Evolutionary conservation across 2,113 vertebrate species (phyloP).

Genomic region (Crotalus viridis): DNA sequence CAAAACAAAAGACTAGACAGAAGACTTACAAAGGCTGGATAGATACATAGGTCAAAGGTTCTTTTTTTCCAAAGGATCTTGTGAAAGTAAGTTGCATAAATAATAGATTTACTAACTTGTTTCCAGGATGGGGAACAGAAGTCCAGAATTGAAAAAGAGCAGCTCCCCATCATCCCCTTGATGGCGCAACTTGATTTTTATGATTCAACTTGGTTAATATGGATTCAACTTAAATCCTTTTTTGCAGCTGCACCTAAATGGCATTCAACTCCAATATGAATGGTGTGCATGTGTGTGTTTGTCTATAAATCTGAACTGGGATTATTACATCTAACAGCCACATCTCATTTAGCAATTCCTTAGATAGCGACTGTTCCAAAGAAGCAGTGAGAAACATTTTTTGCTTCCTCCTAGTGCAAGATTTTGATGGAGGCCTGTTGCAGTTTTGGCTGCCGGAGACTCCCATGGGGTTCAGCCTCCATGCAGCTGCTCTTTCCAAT

Average conservation of each 20-base stretch:
- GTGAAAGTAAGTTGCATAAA: neutral
- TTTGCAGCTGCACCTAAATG: neutral
- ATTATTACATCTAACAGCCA: neutral
- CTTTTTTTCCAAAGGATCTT: neutral
- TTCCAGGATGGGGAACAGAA: neutral
- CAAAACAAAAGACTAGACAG: neutral
- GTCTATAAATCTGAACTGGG: neutral
- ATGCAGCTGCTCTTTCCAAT: neutral
- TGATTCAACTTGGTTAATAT: neutral
- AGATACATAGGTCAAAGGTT: neutral
- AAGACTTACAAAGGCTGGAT: neutral
- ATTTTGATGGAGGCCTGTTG: neutral
- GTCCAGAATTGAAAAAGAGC: neutral
- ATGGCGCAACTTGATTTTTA: neutral
- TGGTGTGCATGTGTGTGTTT: neutral
- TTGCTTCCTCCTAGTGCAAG: neutral
- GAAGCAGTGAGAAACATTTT: neutral
- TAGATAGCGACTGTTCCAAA: neutral
- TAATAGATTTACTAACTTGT: neutral
- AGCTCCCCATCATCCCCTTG: neutral
- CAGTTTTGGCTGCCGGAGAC: neutral
- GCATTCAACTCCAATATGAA: neutral
- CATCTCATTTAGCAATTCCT: neutral
- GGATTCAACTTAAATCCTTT: neutral
- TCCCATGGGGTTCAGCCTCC: neutral